Percentiles rank a stretch among this genome's conserved stretches.
Evolutionary conservation across 2,113 vertebrate species (phyloP).

Genomic region (Mus musculus): GRCm39 chr6:82329501-82330000

Average conservation of each 20-base stretch:
- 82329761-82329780: not conserved
- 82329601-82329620: no score
- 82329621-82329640: not conserved
- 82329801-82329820: not conserved
- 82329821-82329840: not conserved
- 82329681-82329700: no score
- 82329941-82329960: not conserved
- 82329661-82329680: no score
- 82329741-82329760: no score
- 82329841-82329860: not conserved
- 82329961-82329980: not conserved
- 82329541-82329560: not conserved
- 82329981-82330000: not conserved
- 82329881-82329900: no score
- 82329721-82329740: no score
- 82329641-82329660: no score
- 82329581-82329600: not conserved
- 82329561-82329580: not conserved
- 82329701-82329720: no score
- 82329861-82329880: not conserved
- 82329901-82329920: not conserved
- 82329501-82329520: no score
- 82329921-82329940: not conserved
- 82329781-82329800: not conserved
- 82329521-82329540: no score